Conservation (phyloP, 2,797 vertebrate species). For the Limnodromus scolopaceus region DNA sequence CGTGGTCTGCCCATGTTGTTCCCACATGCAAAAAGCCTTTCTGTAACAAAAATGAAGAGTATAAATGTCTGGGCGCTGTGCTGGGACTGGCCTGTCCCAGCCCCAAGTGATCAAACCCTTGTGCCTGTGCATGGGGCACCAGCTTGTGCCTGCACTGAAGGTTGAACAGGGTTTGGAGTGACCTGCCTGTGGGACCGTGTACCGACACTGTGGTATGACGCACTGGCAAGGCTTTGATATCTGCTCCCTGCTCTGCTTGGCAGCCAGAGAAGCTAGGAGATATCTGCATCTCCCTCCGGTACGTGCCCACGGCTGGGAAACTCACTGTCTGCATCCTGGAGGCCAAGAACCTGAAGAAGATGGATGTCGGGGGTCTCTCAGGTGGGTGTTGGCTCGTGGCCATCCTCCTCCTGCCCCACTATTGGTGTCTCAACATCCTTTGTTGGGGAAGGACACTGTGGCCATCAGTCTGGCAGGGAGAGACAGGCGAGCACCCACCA, state of each 20-base stretch:
- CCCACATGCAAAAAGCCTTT: not conserved
- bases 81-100: not conserved
- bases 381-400: slow-evolving; percentile 71
- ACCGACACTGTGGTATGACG: fast-evolving
- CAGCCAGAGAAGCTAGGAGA: slow-evolving; percentile 98
- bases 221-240: not conserved
- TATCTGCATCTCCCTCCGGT: slow-evolving; percentile 97
- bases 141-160: not conserved
- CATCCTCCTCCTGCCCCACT: fast-evolving
- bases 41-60: not conserved
- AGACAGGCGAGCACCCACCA: not conserved
- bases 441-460: not conserved
- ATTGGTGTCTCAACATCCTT: not conserved
- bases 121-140: not conserved
- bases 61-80: not conserved
- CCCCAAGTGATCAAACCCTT: not conserved
- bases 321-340: slow-evolving; percentile 98
- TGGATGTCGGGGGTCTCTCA: slow-evolving; percentile 97
- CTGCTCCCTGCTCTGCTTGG: not conserved
- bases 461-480: too few species aligned
- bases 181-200: fast-evolving
- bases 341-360: slow-evolving; percentile 99
- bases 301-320: slow-evolving; percentile 96
- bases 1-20: not conserved
- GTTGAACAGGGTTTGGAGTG: not conserved